Evolutionary conservation across 1,140 invertebrate species (phyloP), one percentile per base, ranked within the genome.

Genomic region (Leptinotarsa undecemlineata): DNA sequence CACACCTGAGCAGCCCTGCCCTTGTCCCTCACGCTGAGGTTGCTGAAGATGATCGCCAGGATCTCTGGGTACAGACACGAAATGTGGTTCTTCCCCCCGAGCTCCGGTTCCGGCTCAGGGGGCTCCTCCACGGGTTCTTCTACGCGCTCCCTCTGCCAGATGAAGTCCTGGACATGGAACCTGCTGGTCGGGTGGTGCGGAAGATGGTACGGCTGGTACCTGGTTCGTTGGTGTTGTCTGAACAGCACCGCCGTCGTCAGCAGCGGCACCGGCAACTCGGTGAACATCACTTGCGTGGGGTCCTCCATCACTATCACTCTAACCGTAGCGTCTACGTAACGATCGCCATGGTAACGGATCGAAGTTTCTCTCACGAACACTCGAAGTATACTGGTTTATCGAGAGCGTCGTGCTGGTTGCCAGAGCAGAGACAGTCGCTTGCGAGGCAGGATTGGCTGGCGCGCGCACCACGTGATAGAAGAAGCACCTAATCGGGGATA

Each of bases 1-100:
- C 96, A 98, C 74, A 97, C 95, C 86, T 96, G 95, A 3, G 96
- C 95, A 3, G 92, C 96, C 33, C 94, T 87, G 1, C 96, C 95
- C 84, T 95, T 91, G 86, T 97, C 96, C 79, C 91, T 87, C 5
- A 97, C 94, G 14, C 95, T 92, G 79, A 98, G 87, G 85, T 96
- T 92, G 79, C 93, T 90, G 84, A 98, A 98, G 81, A 98, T 97
- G 76, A 96, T 89, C 21, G 95, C 94, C 42, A 98, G 86, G 72
- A 98, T 91, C 84, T 98, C 96, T 3, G 96, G 96, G 86, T 97
- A 98, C 17, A 98, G 87, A 81, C 92, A 90, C 17, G 94, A 94
- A 76, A 97, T 93, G 86, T 96, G 94, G 64, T 93, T 93, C 75
- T 90, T 90, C 60, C 89, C 87, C 8, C 33, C 33, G 14, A 71